Percentiles rank a stretch among this genome's conserved stretches.
Evolutionary conservation across 1,140 invertebrate species (phyloP).

Genomic region (Plodia interpunctella): DNA sequence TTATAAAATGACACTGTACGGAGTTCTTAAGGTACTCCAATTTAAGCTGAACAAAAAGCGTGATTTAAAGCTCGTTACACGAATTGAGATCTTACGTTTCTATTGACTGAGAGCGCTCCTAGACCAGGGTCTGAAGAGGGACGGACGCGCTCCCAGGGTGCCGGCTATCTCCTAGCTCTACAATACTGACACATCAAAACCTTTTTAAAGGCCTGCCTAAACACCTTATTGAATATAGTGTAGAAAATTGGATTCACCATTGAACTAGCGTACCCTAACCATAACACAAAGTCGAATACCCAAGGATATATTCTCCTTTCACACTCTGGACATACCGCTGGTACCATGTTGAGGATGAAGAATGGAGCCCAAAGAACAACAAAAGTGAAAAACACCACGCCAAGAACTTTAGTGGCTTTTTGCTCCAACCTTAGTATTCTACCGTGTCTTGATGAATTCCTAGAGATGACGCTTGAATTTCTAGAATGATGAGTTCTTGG

Average conservation of each 20-base stretch:
- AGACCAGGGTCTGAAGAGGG: constrained; percentile 66
- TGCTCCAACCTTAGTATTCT: constrained; percentile 90
- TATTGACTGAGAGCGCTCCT: constrained; percentile 66
- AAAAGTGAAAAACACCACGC: constrained; percentile 95
- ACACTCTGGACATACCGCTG: constrained; percentile 86
- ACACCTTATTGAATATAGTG: constrained; percentile 96
- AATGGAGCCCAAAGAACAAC: constrained; percentile 96
- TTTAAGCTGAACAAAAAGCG: constrained; percentile 25
- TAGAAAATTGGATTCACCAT: constrained; percentile 97
- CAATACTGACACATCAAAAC: constrained; percentile 89
- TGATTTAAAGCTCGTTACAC: constrained; percentile 53
- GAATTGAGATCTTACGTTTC: constrained; percentile 64
- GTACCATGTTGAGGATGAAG: constrained; percentile 91
- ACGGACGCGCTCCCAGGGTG: constrained; percentile 71
- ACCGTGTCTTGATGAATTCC: constrained; percentile 88
- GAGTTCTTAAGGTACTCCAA: background rate
- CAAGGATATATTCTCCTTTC: constrained; percentile 84
- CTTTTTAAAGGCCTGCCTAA: constrained; percentile 93
- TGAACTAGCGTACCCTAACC: constrained; percentile 95
- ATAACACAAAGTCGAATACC: constrained; percentile 91
- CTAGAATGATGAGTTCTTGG: constrained; percentile 82
- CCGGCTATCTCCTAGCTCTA: constrained; percentile 77
- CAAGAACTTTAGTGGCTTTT: constrained; percentile 95
- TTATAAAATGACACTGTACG: background rate
- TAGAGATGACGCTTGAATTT: constrained; percentile 87